phyloP scores from a whole-genome alignment of 1,140 invertebrate genomes.

The Lucilia sericata region DNA sequence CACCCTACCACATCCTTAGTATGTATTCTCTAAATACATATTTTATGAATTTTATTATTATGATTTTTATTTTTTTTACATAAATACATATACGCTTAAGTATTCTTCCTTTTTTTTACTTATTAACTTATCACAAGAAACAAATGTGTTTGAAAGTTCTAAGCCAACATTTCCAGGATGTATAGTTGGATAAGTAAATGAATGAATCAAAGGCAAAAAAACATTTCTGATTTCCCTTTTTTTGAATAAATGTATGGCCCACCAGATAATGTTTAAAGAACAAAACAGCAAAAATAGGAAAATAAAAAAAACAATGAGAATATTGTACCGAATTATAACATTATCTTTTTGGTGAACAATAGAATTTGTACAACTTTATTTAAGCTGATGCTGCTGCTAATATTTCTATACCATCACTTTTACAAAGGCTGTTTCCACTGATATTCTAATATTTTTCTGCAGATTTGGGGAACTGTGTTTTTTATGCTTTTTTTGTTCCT shows the following conservation, averaged over 20 bases:
- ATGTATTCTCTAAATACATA: background rate
- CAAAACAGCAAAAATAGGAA: background rate
- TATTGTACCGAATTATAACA: background rate
- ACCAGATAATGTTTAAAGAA: background rate
- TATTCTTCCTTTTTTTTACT: background rate
- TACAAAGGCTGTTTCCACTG: background rate
- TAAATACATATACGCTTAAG: background rate
- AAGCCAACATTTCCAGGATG: background rate
- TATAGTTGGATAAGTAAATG: background rate
- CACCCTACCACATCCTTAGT: background rate
- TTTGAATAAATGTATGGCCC: background rate
- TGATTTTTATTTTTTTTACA: too few species aligned
- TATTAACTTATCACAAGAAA: constrained; percentile 39
- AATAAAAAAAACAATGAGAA: background rate
- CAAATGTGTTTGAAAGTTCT: constrained; percentile 14
- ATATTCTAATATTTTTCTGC: background rate
- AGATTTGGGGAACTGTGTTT: background rate
- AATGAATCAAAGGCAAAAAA: background rate
- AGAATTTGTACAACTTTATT: constrained; percentile 29
- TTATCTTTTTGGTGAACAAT: constrained; percentile 3
- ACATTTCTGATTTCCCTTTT: background rate
- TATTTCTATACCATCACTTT: background rate
- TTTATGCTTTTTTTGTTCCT: background rate
- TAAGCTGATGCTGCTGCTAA: background rate
- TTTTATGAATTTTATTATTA: constrained; percentile 4